These are phyloP conservation scores for Cantharis rufa DNA, from an alignment of 2,888 invertebrate species.

Conservation along the genomic window DNA sequence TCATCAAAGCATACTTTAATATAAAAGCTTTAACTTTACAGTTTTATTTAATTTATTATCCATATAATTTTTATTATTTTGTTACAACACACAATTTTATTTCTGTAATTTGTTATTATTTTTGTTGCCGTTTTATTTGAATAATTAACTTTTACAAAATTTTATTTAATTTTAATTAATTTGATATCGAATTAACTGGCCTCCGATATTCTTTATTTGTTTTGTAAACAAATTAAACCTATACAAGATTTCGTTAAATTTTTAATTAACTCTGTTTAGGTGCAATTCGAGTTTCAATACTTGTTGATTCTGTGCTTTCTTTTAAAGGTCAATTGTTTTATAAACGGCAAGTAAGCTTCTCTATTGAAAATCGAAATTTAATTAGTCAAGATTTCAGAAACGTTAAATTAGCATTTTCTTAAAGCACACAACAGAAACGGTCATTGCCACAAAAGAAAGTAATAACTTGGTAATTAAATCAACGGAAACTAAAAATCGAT, in stretches of 20 bases:
- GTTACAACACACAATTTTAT: background rate
- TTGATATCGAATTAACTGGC: background rate
- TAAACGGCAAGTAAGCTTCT: background rate
- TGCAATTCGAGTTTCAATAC: background rate
- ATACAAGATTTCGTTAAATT: background rate
- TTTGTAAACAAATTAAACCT: background rate
- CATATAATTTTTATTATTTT: background rate
- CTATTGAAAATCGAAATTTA: background rate
- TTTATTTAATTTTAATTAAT: background rate
- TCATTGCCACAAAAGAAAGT: background rate
- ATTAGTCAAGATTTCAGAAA: background rate
- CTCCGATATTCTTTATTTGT: background rate
- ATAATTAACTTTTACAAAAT: background rate
- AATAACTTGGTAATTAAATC: background rate
- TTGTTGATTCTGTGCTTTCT: background rate
- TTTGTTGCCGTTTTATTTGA: background rate
- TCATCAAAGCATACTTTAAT: background rate
- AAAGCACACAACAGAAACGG: background rate
- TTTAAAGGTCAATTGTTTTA: background rate
- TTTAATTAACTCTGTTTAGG: background rate
- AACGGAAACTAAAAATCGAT: background rate
- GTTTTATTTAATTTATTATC: background rate
- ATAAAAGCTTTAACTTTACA: background rate
- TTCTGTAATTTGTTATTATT: background rate
- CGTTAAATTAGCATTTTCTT: background rate